Conservation (phyloP, 2,888 invertebrate species). For the Microdon myrmicae region DNA sequence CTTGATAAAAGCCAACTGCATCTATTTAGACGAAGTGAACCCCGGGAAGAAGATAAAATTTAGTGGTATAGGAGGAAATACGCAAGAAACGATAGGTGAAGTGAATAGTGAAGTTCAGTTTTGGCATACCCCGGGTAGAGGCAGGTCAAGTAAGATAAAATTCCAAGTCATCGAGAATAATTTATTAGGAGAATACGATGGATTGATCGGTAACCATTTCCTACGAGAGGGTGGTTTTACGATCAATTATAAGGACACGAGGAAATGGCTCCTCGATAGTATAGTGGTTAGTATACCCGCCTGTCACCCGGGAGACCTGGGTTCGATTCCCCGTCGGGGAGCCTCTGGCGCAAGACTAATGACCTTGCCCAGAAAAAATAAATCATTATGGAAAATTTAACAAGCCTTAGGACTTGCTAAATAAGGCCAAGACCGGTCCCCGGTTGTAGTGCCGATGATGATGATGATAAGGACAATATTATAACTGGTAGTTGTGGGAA, state of each 20-base stretch:
- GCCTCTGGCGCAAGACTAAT: too few relatives aligned
- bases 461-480: not conserved
- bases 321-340: too few relatives aligned
- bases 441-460: too few relatives aligned
- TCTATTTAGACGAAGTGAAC: slow-evolving; percentile 11
- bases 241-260: not conserved
- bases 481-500: not conserved
- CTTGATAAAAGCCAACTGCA: slow-evolving; percentile 8
- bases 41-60: slow-evolving; percentile 2
- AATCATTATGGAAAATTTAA: too few relatives aligned
- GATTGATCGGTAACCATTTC: slow-evolving; percentile 7
- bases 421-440: too few relatives aligned
- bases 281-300: too few relatives aligned
- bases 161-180: not conserved
- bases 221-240: slow-evolving; percentile 1
- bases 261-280: too few relatives aligned
- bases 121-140: not conserved
- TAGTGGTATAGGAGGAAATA: slow-evolving; percentile 4
- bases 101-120: not conserved
- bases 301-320: too few relatives aligned
- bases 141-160: not conserved
- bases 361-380: too few relatives aligned
- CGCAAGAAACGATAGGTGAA: slow-evolving; percentile 4
- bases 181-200: slow-evolving; percentile 1
- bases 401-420: too few relatives aligned